These are phyloP conservation scores for Canis aureus DNA, from an alignment of 2,113 vertebrate genomes.

Conservation along the genomic window DNA sequence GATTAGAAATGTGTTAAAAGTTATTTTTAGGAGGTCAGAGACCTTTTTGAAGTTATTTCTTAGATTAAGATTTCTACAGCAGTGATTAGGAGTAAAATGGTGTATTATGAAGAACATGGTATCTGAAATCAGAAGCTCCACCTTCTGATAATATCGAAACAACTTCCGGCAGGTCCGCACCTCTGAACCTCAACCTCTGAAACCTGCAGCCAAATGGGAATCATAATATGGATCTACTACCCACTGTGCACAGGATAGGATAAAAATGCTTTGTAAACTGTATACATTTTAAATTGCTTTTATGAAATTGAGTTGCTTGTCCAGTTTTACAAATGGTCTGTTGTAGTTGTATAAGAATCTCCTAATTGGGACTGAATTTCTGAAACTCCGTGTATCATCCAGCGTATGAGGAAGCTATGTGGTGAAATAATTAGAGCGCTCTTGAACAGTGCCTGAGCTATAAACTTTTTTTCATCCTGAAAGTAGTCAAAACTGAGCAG, in stretches of 20 bases:
- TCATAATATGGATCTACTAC: background rate
- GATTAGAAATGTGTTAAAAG: no score
- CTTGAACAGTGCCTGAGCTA: background rate
- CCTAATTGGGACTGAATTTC: constrained; percentile 32
- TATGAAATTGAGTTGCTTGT: constrained; percentile 52
- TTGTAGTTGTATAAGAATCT: constrained; percentile 14
- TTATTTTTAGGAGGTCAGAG: no score
- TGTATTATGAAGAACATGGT: no score
- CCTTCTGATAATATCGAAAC: background rate
- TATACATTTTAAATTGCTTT: background rate
- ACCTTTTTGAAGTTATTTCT: no score
- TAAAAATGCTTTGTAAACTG: background rate
- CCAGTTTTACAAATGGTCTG: background rate
- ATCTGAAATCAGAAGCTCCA: no score
- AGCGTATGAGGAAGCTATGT: background rate
- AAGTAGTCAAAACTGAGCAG: background rate
- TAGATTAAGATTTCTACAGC: no score
- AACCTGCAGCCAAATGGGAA: background rate
- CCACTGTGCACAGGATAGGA: background rate
- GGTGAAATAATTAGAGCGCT: background rate
- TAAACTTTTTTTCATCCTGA: constrained; percentile 8
- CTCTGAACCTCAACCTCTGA: background rate
- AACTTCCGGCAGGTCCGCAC: background rate
- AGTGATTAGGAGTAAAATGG: no score
- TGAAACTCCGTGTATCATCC: background rate